Evolutionary conservation across 2,797 vertebrate genomes (phyloP), one percentile per base, ranked within the genome.

Genomic region (Xyrichtys novacula): DNA sequence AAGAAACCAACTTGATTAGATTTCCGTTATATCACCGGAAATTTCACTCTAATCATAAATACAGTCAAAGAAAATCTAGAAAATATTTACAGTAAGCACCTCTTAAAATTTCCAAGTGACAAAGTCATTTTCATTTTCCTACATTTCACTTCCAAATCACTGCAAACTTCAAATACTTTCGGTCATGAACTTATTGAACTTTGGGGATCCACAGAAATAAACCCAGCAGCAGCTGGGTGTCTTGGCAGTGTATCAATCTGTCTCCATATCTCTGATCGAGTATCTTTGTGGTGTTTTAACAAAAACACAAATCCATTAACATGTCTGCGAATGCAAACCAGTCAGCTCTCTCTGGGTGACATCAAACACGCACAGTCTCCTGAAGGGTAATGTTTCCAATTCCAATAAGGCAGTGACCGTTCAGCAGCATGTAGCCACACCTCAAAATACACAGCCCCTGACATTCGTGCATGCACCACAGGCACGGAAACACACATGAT

Each of bases 371-470:
- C 53, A 34, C 44, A 65, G 47, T 69, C 50, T 75, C 56, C 71
- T 61, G 29, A 73, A 69, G 61, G 63, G 56, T 68, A 65, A 38
- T 42, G 2, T 58, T 59, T 65, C 75, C 58, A 76, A 85, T 59
- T 65, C 75, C 58, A 76, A 85, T 74, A 80, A 58, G 69, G 80
- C 66, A 29, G 56, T 76, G 80, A 85, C 83, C 76, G 84, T 83
- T 78, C 44, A 71, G 55, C 54, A 57, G 34, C 46, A 36, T 40
- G 39, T n/a, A 1, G 40, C 17, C 40, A 56, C 48, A 49, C 62
- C 40, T 34, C 62, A 32, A 74, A 42, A 46, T 46, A 49, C 47
- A n/a, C 26, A n/a, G 11, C 6, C 20, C 5, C 7, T 44, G 12
- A 44, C 42, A 31, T 38, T 46, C 15, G 25, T 22, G 43, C 47